Conservation (phyloP, 2,797 vertebrate genomes). For the Sebastes umbrosus region DNA sequence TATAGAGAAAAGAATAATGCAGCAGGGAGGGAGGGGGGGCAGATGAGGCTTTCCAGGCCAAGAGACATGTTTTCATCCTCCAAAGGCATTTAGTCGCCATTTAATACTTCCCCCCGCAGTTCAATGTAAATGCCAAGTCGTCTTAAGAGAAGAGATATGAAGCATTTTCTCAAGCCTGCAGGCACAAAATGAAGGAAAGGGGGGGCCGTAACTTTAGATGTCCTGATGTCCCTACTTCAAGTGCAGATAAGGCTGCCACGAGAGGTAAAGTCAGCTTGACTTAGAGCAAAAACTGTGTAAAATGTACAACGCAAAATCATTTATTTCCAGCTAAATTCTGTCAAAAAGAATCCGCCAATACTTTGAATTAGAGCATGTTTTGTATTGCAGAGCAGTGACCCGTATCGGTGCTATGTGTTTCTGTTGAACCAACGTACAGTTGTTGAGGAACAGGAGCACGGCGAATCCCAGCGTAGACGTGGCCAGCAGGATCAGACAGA, state of each 20-base stretch:
- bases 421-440: constrained; percentile 87
- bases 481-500: constrained; percentile 97
- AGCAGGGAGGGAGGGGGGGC: not conserved
- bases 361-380: not conserved
- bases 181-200: not conserved
- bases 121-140: constrained; percentile 79
- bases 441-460: constrained; percentile 96
- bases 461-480: constrained; percentile 94
- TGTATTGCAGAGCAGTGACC: not conserved
- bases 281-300: not conserved
- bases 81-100: constrained; percentile 73
- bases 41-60: constrained; percentile 22
- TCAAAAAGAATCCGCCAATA: not conserved
- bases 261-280: not conserved
- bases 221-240: constrained; percentile 43
- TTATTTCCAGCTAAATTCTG: not conserved
- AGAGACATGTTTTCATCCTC: constrained; percentile 57
- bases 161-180: constrained; percentile 37
- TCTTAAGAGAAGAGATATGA: constrained; percentile 64
- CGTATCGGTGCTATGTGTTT: not conserved
- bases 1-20: constrained; percentile 1
- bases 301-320: not conserved
- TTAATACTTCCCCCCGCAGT: constrained; percentile 71
- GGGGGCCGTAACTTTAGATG: constrained; percentile 21
- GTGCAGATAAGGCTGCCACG: constrained; percentile 34